Conservation (phyloP, 2,797 vertebrate genomes). For the Pygocentrus nattereri region DNA sequence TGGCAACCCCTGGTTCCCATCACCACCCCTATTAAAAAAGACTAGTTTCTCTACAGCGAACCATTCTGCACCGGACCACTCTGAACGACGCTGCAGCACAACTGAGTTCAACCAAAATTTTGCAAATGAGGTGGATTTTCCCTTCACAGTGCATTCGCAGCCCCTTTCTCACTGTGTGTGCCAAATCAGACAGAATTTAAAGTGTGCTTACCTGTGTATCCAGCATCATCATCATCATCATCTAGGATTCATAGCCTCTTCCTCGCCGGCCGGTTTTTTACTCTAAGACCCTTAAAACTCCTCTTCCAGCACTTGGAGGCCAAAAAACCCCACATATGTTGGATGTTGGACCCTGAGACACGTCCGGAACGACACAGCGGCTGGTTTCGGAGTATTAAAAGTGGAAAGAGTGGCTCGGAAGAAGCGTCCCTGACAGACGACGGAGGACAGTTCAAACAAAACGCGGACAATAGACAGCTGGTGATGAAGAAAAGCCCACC, state of each 20-base stretch:
- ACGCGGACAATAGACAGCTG: slow-evolving; percentile 16
- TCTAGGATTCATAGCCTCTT: slow-evolving; percentile 63
- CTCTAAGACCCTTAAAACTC: slow-evolving; percentile 10
- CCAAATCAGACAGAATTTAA: not conserved
- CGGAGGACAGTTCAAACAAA: slow-evolving; percentile 11
- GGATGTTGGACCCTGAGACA: slow-evolving; percentile 34
- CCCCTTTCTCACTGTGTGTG: no score
- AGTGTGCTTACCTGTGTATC: slow-evolving; percentile 66
- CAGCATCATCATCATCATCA: slow-evolving; percentile 72
- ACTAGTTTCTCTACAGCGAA: no score
- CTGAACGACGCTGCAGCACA: no score
- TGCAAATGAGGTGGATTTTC: no score
- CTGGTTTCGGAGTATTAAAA: slow-evolving; percentile 32
- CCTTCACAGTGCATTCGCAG: no score
- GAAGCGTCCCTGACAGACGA: not conserved
- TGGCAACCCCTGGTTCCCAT: no score
- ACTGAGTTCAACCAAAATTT: no score
- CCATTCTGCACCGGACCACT: no score
- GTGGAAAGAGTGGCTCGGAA: not conserved
- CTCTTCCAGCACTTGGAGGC: slow-evolving; percentile 42
- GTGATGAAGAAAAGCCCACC: slow-evolving; percentile 32
- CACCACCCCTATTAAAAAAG: no score
- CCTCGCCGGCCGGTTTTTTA: slow-evolving; percentile 18
- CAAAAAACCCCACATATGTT: slow-evolving; percentile 44
- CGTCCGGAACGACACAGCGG: not conserved